A percentile compares a stretch with the other conserved stretches of the same genome.
phyloP scores from a whole-genome alignment of 2,888 invertebrate species.

The Unio pictorum region DNA sequence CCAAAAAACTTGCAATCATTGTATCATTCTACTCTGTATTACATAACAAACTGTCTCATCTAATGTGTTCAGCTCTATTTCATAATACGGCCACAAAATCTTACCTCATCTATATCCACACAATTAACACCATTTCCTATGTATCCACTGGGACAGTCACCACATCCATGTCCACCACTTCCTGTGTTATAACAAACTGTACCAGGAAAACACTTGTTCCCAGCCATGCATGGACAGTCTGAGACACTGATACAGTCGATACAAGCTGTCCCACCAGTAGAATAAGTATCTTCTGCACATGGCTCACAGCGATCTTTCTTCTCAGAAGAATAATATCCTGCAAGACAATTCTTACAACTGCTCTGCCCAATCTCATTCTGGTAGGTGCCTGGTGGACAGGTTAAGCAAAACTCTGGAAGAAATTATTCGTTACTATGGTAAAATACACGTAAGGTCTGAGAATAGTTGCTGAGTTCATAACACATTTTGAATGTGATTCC shows the following conservation, averaged over 20 bases:
- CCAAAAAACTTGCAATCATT: too few relatives aligned
- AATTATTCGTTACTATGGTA: background rate
- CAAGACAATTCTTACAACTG: constrained; percentile 43
- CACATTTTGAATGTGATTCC: too few relatives aligned
- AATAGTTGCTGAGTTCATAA: too few relatives aligned
- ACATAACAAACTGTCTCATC: too few relatives aligned
- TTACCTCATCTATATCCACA: constrained; percentile 61
- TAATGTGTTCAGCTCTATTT: too few relatives aligned
- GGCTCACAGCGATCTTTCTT: constrained; percentile 50
- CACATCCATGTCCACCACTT: constrained; percentile 40
- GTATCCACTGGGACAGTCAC: constrained; percentile 50
- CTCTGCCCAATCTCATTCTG: constrained; percentile 44
- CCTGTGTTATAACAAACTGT: constrained; percentile 46
- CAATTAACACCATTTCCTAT: constrained; percentile 55
- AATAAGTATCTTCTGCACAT: constrained; percentile 46
- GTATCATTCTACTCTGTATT: too few relatives aligned
- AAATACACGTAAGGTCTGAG: too few relatives aligned
- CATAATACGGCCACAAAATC: background rate
- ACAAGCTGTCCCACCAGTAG: constrained; percentile 40
- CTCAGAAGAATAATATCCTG: constrained; percentile 47
- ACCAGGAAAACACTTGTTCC: constrained; percentile 33
- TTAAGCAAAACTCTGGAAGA: constrained; percentile 46
- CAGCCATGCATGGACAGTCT: constrained; percentile 50
- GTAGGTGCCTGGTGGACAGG: constrained; percentile 53
- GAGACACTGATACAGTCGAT: constrained; percentile 32